Evolutionary conservation across 2,888 invertebrate species (phyloP).

Genomic region (Limnephilus auricula): DNA sequence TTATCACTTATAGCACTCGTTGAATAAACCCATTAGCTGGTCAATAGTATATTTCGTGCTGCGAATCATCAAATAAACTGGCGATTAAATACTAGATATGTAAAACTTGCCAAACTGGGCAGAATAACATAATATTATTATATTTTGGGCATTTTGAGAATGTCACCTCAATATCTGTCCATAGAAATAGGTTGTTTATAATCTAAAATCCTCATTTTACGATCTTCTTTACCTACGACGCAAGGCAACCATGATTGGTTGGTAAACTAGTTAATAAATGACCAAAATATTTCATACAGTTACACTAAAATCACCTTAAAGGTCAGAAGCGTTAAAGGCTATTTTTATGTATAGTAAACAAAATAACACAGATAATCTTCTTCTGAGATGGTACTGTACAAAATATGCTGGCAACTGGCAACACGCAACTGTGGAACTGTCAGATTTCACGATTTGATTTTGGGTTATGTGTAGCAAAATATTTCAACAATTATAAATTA

Average conservation of each 20-base stretch:
- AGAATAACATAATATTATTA: neutral
- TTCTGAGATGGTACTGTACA: neutral
- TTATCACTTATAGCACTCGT: constrained; percentile 44
- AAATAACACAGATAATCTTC: no score
- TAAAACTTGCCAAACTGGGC: neutral
- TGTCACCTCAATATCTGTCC: neutral
- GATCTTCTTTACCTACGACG: no score
- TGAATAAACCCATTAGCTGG: constrained; percentile 4
- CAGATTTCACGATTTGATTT: neutral
- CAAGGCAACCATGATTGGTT: no score
- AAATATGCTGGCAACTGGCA: neutral
- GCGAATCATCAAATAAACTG: neutral
- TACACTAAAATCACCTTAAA: no score
- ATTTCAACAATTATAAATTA: neutral
- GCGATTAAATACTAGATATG: neutral
- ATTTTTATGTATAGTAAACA: no score
- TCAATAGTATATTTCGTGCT: neutral
- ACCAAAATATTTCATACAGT: no score
- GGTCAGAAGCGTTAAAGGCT: no score
- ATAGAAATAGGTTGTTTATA: constrained; percentile 9
- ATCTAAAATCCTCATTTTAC: neutral
- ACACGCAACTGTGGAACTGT: neutral
- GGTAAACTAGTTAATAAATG: no score
- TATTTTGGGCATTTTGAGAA: neutral
- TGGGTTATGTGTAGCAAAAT: neutral